Conservation (phyloP, 2,113 vertebrate species). For the Glareola pratincola region DNA sequence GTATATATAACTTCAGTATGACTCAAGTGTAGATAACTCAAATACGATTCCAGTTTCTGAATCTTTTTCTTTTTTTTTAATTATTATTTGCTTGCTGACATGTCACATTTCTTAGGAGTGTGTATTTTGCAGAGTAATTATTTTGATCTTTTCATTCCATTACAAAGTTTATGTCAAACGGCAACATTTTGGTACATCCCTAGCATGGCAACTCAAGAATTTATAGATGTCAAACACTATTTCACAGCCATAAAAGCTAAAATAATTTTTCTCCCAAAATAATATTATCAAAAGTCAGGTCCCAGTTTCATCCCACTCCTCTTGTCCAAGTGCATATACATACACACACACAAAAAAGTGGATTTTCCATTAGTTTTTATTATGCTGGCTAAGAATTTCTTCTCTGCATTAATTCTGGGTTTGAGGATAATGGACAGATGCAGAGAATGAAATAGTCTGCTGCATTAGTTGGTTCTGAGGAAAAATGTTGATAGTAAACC, state of each 20-base stretch:
- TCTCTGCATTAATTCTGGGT: neutral
- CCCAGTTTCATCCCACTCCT: neutral
- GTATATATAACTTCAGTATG: neutral
- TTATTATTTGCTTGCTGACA: neutral
- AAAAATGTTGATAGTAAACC: neutral
- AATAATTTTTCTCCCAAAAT: neutral
- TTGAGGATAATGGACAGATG: neutral
- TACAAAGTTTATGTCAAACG: neutral
- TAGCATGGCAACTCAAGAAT: neutral
- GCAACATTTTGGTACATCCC: neutral
- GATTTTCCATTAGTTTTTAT: neutral
- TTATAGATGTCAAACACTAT: neutral
- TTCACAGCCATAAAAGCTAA: neutral
- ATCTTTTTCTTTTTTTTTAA: too few relatives aligned
- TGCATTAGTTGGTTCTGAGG: neutral
- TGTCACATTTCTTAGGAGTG: neutral
- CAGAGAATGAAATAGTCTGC: neutral
- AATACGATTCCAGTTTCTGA: neutral
- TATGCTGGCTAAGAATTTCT: neutral
- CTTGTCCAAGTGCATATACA: neutral
- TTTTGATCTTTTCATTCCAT: neutral
- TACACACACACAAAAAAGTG: neutral
- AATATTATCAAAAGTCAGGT: neutral
- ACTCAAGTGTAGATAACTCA: neutral
- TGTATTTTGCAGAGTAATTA: neutral